Conservation (phyloP, 2,113 vertebrate species). For the Galemys pyrenaicus region DNA sequence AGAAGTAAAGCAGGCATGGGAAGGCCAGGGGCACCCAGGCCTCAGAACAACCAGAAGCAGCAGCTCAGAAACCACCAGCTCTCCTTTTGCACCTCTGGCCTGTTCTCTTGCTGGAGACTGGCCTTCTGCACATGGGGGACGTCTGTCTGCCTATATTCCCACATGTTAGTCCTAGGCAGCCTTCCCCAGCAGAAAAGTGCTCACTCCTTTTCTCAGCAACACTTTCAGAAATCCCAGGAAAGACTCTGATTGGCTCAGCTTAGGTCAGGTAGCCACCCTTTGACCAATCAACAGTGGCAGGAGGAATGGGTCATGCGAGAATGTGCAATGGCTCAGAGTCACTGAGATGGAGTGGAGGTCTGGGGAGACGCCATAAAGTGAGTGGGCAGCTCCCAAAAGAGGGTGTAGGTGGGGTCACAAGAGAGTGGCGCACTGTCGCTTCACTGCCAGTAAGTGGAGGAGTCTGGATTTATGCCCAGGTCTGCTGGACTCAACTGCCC, state of each 20-base stretch:
- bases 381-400: background rate
- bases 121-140: background rate
- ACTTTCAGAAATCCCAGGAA: constrained; percentile 56
- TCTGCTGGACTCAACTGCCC: background rate
- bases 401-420: background rate
- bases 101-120: background rate
- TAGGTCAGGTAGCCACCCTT: background rate
- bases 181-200: background rate
- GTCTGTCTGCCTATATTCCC: background rate
- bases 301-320: background rate
- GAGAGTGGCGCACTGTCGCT: background rate
- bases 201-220: background rate
- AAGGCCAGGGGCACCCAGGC: background rate
- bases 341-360: background rate
- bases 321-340: background rate
- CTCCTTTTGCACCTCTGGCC: background rate
- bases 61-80: background rate
- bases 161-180: background rate
- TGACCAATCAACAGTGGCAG: constrained; percentile 1
- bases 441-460: background rate
- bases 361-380: background rate
- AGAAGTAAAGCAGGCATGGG: background rate
- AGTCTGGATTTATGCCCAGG: background rate
- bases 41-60: background rate
- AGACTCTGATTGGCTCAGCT: constrained; percentile 39